These are phyloP conservation scores for Drosophila funebris DNA, from an alignment of 1,140 invertebrate species.

Conservation along the genomic window DNA sequence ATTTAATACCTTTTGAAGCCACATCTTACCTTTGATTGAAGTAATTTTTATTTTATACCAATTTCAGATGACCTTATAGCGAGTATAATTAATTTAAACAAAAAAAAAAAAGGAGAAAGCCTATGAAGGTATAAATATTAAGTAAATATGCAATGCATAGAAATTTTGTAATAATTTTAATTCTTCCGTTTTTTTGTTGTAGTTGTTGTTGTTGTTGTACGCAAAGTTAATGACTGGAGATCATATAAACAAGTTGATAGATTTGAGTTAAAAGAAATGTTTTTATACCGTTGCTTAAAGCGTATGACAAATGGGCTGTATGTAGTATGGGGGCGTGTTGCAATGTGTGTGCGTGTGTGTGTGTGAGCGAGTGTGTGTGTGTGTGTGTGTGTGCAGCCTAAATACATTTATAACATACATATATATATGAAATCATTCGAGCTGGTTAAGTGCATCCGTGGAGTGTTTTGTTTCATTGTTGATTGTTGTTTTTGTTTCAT, in stretches of 20 bases:
- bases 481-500: constrained; percentile 42
- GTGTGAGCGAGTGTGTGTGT: constrained; percentile 25
- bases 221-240: constrained; percentile 83
- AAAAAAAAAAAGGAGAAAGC: constrained; percentile 40
- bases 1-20: neutral
- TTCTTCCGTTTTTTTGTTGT: constrained; percentile 32
- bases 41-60: constrained; percentile 21
- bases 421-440: constrained; percentile 25
- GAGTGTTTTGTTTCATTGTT: constrained; percentile 25
- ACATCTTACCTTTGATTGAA: constrained; percentile 37
- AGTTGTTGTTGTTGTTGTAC: constrained; percentile 45
- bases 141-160: constrained; percentile 55
- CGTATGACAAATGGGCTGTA: constrained; percentile 53
- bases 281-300: constrained; percentile 57
- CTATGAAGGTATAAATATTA: constrained; percentile 29
- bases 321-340: constrained; percentile 21
- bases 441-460: constrained; percentile 42
- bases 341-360: constrained; percentile 15
- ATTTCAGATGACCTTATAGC: constrained; percentile 49
- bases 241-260: constrained; percentile 64
- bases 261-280: constrained; percentile 54
- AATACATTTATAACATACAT: constrained; percentile 18
- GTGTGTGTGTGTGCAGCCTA: constrained; percentile 27
- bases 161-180: constrained; percentile 70
- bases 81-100: no score